Evolutionary conservation across 2,888 invertebrate genomes (phyloP), one percentile per base, ranked within the genome.

Genomic region (Eurois occulta): DNA sequence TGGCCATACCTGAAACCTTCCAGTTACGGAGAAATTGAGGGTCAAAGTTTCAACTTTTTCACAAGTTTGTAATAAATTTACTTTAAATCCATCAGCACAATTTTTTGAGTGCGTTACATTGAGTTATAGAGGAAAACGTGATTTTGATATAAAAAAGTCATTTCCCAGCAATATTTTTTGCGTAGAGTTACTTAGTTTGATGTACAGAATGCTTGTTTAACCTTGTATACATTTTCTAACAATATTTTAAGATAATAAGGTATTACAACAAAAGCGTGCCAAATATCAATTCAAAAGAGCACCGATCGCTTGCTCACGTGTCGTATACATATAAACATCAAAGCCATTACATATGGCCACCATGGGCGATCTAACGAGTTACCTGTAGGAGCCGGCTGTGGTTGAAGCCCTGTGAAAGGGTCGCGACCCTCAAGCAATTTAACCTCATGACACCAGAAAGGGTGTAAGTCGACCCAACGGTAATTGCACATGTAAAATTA

Each of bases 381-480:
- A 84, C 83, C 86, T 75, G 66, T 74, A 70, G 75, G 64, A 79
- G 75, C 58, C 71, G 46, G 70, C 67, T 83, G 86, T 67, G 80
- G 83, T 85, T 65, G 66, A 64, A 72, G 35, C 68, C 67, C 24
- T 64, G 62, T 78, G 62, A 86, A 83, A 86, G 86, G 85, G 86
- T 86, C 46, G 67, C 64, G 35, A 75, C 75, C 69, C 55, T 28
- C n/a, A 28, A 73, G 86, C 75, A 79, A 85, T 86, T 79, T 69
- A 72, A 41, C 74, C 24, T 73, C 38, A 76, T 78, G 65, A 74
- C 70, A 71, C 72, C 55, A 66, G 70, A 78, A 74, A 83, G 82
- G 77, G 77, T 75, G 70, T 81, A 69, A 72, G 71, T 73, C 78
- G 71, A 77, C 70, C 75, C 75, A 70, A 62, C 60, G 43, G 38